These are phyloP conservation scores for Macaria liturata DNA, from an alignment of 2,888 invertebrate genomes.

Conservation along the genomic window DNA sequence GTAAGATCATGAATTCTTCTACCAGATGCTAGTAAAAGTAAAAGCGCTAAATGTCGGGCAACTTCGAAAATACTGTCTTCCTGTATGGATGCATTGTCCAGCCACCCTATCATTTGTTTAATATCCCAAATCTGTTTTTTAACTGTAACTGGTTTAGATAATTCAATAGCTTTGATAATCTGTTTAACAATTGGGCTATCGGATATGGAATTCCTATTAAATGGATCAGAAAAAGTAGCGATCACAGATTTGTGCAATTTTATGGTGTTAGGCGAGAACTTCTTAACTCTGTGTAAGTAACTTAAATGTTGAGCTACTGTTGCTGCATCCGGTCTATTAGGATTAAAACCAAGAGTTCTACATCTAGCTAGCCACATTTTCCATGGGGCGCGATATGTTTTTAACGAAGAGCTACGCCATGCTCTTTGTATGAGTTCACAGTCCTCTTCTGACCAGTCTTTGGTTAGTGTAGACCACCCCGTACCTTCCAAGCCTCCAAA, in stretches of 20 bases:
- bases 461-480: conserved; percentile 28
- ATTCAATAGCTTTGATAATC: neutral
- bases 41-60: neutral
- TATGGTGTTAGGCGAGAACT: neutral
- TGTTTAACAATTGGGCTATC: neutral
- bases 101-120: neutral
- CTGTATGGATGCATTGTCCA: neutral
- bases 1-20: conserved; percentile 1
- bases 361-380: neutral
- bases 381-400: conserved; percentile 18
- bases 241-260: conserved; percentile 1
- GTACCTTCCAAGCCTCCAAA: conserved; percentile 34
- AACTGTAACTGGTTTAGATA: neutral
- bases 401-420: conserved; percentile 31
- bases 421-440: conserved; percentile 14
- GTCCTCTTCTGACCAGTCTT: conserved; percentile 9
- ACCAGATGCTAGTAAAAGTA: neutral
- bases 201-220: neutral
- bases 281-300: neutral
- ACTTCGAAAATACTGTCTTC: neutral
- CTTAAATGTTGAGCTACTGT: neutral
- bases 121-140: neutral
- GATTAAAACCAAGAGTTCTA: too few relatives aligned
- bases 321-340: neutral
- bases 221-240: neutral